Evolutionary conservation across 2,888 invertebrate species (phyloP).

Genomic region (Creontiades dilutus): DNA sequence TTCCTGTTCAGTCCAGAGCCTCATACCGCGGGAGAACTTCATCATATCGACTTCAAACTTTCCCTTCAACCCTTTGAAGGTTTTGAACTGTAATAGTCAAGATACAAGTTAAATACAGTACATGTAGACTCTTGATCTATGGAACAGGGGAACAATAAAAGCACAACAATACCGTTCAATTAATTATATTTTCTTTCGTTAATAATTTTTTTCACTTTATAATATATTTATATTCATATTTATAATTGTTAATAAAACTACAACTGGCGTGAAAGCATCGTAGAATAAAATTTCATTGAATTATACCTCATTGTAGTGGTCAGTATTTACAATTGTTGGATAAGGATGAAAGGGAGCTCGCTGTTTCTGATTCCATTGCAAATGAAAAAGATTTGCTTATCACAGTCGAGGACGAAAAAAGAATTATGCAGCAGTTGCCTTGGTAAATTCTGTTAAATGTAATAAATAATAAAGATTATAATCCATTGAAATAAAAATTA

Average conservation of each 20-base stretch:
- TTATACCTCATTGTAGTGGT: constrained; percentile 23
- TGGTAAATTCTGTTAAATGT: constrained; percentile 31
- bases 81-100: too few species aligned
- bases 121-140: too few species aligned
- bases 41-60: too few species aligned
- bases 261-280: constrained; percentile 70
- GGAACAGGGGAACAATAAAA: neutral
- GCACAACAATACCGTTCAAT: constrained; percentile 16
- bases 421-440: constrained; percentile 56
- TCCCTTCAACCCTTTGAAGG: too few species aligned
- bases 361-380: constrained; percentile 68
- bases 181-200: constrained; percentile 65
- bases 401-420: constrained; percentile 70
- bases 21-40: too few species aligned
- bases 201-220: constrained; percentile 69
- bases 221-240: constrained; percentile 69
- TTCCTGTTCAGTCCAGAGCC: too few species aligned
- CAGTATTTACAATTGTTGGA: constrained; percentile 62
- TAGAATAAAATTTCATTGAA: constrained; percentile 48
- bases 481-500: neutral
- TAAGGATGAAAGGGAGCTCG: constrained; percentile 56
- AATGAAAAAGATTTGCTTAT: constrained; percentile 65
- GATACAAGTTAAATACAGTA: too few species aligned
- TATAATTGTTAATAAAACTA: constrained; percentile 70
- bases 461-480: constrained; percentile 45